These are phyloP conservation scores for Leptinotarsa lineolata DNA, from an alignment of 1,140 invertebrate genomes.

Conservation along the genomic window DNA sequence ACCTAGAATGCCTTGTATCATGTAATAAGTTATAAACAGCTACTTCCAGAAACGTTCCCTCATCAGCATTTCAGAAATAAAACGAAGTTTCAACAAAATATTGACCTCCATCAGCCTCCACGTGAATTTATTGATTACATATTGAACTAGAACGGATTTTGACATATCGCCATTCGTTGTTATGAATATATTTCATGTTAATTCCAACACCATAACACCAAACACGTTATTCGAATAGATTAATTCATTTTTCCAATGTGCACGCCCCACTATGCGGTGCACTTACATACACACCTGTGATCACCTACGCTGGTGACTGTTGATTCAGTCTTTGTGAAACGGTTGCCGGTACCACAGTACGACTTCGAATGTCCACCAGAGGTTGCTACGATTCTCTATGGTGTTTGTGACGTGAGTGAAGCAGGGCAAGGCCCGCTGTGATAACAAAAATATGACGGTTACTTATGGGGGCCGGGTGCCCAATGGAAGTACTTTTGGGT, in stretches of 20 bases:
- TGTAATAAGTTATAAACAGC: too few species aligned
- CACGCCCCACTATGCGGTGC: constrained; percentile 15
- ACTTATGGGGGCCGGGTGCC: constrained; percentile 86
- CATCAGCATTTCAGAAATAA: too few species aligned
- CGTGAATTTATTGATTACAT: too few species aligned
- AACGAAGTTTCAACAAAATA: too few species aligned
- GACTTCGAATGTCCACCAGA: constrained; percentile 5
- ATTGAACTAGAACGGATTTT: too few species aligned
- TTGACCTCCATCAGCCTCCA: too few species aligned
- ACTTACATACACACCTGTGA: constrained; percentile 23
- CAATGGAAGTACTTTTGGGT: constrained; percentile 87
- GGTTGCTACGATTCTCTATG: constrained; percentile 18
- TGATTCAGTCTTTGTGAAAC: constrained; percentile 22
- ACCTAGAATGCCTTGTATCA: too few species aligned
- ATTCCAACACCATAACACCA: not conserved
- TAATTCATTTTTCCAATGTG: not conserved
- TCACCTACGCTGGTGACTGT: constrained; percentile 34
- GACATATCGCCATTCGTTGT: too few species aligned
- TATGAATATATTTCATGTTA: too few species aligned
- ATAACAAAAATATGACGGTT: constrained; percentile 69
- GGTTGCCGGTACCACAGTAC: not conserved
- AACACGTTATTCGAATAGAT: not conserved
- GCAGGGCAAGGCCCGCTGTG: constrained; percentile 23
- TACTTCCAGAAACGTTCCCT: too few species aligned
- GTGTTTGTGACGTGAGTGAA: constrained; percentile 27